Percentiles rank a stretch among this genome's conserved stretches.
Evolutionary conservation across 2,888 invertebrate genomes (phyloP).

Genomic region (Tethea ocularis): DNA sequence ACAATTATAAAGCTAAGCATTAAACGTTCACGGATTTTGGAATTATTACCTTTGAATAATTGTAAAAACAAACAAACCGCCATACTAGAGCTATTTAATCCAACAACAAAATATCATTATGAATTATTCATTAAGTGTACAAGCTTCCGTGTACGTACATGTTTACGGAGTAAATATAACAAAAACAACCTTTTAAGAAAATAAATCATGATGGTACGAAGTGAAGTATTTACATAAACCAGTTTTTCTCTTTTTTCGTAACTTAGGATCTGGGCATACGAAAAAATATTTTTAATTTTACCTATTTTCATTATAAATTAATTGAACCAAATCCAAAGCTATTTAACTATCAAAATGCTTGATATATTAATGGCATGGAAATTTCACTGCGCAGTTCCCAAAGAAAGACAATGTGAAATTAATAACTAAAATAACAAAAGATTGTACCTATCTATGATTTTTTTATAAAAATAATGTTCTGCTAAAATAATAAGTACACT

Average conservation of each 20-base stretch:
- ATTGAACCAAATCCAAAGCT: too few relatives aligned
- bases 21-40: conserved; percentile 9
- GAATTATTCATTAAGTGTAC: conserved; percentile 27
- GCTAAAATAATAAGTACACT: too few relatives aligned
- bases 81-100: conserved; percentile 11
- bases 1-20: conserved; percentile 9
- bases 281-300: neutral
- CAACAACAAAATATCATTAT: conserved; percentile 23
- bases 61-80: conserved; percentile 3
- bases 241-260: conserved; percentile 2
- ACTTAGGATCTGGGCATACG: neutral
- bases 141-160: conserved; percentile 13
- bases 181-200: conserved; percentile 10
- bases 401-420: too few relatives aligned
- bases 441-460: too few relatives aligned
- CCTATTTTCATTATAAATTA: too few relatives aligned
- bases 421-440: too few relatives aligned
- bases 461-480: too few relatives aligned
- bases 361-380: too few relatives aligned
- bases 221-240: neutral
- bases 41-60: conserved; percentile 9
- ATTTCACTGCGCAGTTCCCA: too few relatives aligned
- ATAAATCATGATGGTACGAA: conserved; percentile 7
- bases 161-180: conserved; percentile 7
- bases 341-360: too few relatives aligned